Evolutionary conservation across 2,888 invertebrate species (phyloP), one percentile per base, ranked within the genome.

Genomic region (Drosophila paracracens): DNA sequence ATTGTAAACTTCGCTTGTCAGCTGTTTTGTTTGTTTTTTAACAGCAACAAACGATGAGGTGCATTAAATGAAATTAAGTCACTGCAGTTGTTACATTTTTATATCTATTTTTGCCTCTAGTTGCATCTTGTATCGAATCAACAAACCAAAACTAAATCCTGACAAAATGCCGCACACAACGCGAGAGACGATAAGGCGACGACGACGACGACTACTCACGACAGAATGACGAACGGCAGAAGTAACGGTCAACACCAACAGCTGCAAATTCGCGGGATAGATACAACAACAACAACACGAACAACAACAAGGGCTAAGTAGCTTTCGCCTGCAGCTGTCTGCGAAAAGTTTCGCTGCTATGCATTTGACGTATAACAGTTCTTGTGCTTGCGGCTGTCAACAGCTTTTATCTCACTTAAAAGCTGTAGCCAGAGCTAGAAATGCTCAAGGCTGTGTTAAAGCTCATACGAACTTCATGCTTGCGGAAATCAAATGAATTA

Each of bases 181-280:
- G 57, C 54, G 46, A 73, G 60, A 69, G 63, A 74, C 84, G 69
- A 79, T 67, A 62, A 67, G 65, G 72, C 82, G 64, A 79, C 59
- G 63, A 76, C 88, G 76, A 88, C 88, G 72, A 77, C 88, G 76
- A 88, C 88, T 70, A 76, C 88, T 85, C 76, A 76, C 80, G 71
- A 75, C 82, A 75, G 82, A 87, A 86, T 83, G 87, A 82, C 72
- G 71, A 82, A 51, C 69, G 36, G 50, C 60, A 33, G 57, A 62
- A 71, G 73, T 73, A 81, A 70, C 65, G 67, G 60, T 64, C 67
- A 71, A 75, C 76, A 81, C 83, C 68, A 86, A 78, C 86, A 83
- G 83, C 83, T 81, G 84, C 76, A 76, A 69, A 57, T 60, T 74
- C 87, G 83, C 83, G 83, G 57, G 52, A 61, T 67, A 67, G 53